Evolutionary conservation across 2,113 vertebrate genomes (phyloP).

Genomic region (Mobula hypostoma): DNA sequence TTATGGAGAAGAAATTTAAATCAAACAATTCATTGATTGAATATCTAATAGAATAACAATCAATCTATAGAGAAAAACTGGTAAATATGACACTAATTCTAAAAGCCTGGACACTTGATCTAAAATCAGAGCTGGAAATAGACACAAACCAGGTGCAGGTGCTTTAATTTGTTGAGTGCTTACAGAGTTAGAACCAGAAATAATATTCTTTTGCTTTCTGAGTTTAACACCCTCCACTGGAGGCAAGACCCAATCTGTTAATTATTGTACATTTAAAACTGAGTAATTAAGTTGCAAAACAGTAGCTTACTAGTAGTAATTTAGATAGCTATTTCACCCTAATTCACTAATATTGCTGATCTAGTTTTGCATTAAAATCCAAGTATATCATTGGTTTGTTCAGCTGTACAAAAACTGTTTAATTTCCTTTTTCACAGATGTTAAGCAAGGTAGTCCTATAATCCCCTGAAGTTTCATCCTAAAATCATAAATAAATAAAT

Average conservation of each 20-base stretch:
- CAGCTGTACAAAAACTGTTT: neutral
- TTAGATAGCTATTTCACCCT: neutral
- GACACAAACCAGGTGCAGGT: neutral
- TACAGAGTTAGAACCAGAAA: neutral
- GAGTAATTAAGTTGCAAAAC: neutral
- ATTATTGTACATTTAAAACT: neutral
- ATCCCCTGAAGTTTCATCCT: conserved; percentile 49
- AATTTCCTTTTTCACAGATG: conserved; percentile 49
- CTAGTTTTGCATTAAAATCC: neutral
- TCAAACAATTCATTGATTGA: neutral
- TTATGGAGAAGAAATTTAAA: neutral
- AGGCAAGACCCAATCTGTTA: neutral
- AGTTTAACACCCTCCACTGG: neutral
- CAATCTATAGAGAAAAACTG: neutral
- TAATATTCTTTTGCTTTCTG: neutral
- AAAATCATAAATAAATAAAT: conserved; percentile 39
- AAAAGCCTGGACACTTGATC: neutral
- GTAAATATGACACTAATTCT: neutral
- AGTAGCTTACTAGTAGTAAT: neutral
- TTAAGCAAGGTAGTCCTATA: conserved; percentile 41
- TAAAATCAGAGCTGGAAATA: neutral
- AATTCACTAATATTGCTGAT: neutral
- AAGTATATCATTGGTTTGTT: neutral
- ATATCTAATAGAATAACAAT: neutral
- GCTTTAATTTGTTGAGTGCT: neutral